Evolutionary conservation across 1,140 invertebrate genomes (phyloP).

Genomic region (Papilio dardanus): DNA sequence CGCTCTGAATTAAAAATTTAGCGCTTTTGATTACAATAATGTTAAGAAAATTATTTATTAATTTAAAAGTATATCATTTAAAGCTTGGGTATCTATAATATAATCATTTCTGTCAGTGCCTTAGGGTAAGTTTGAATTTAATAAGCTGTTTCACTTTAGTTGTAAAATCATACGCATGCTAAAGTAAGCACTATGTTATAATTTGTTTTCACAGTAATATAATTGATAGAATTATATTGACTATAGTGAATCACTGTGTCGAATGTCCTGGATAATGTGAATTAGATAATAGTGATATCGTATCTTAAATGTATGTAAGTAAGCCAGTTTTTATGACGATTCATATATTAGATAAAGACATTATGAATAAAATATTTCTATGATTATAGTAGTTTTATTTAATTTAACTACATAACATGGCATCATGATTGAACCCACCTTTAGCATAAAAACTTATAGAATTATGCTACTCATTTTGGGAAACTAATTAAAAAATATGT

Average conservation of each 20-base stretch:
- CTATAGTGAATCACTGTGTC: constrained; percentile 62
- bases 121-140: constrained; percentile 65
- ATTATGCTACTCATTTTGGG: too few relatives aligned
- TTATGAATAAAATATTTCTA: constrained; percentile 77
- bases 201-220: constrained; percentile 37
- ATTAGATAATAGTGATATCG: constrained; percentile 60
- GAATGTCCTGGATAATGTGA: constrained; percentile 64
- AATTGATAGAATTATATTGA: constrained; percentile 45
- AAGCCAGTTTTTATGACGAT: constrained; percentile 74
- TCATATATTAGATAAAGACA: constrained; percentile 78
- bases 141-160: constrained; percentile 65
- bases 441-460: too few relatives aligned
- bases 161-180: constrained; percentile 62
- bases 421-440: too few relatives aligned
- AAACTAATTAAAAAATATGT: too few relatives aligned
- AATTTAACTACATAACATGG: constrained; percentile 17
- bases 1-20: constrained; percentile 58
- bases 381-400: constrained; percentile 49
- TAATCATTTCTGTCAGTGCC: constrained; percentile 76
- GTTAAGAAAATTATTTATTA: constrained; percentile 73
- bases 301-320: constrained; percentile 65
- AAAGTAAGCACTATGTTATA: constrained; percentile 50
- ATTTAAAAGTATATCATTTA: constrained; percentile 72
- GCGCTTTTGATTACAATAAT: constrained; percentile 62
- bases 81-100: constrained; percentile 68